Evolutionary conservation across 1,140 invertebrate genomes (phyloP), one percentile per base, ranked within the genome.

Genomic region (Atopsyche davidsoni): DNA sequence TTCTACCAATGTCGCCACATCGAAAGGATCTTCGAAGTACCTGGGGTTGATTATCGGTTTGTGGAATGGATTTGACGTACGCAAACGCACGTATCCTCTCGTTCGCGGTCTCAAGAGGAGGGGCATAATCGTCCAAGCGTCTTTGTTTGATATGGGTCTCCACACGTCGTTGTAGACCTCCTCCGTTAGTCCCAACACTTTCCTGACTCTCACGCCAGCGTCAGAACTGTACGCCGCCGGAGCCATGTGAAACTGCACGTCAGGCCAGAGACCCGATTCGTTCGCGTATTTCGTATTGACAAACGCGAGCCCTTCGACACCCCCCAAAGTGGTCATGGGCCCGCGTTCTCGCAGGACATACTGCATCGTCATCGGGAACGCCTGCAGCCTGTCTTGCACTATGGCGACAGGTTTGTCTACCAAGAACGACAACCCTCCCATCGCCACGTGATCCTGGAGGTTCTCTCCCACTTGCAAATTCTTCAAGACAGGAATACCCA

Each of bases 21-120:
- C 90, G 23, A 77, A 62, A 0, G 81, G 79, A 65, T 92, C 79
- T 39, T 81, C 77, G 47, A 94, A 87, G 62, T 94, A 95, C 60
- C 93, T 91, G 3, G 94, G 86, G 68, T 95, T 80, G 53, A 98
- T 90, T 7, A 85, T 63, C 0, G 94, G 94, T 61, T 85, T 84
- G 13, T 86, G 79, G 49, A 86, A 87, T 1, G 94, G 94, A 70
- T 96, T 87, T 0, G 79, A 79, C 32, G 78, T 85, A 44, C 75
- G 73, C 4, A 96, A 64, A 47, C 80, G 75, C 0, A 96, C 78
- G 42, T 80, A 83, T 4, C 92, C 92, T 39, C 82, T 66, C 1
- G 89, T 92, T 57, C 80, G 79, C 0, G 92, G 91, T 2, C 91
- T 69, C 19, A 94, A 66, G 2, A 92, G 65, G 11, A 91, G 68